Evolutionary conservation across 2,888 invertebrate genomes (phyloP).

Genomic region (Marasmarcha lunaedactyla): DNA sequence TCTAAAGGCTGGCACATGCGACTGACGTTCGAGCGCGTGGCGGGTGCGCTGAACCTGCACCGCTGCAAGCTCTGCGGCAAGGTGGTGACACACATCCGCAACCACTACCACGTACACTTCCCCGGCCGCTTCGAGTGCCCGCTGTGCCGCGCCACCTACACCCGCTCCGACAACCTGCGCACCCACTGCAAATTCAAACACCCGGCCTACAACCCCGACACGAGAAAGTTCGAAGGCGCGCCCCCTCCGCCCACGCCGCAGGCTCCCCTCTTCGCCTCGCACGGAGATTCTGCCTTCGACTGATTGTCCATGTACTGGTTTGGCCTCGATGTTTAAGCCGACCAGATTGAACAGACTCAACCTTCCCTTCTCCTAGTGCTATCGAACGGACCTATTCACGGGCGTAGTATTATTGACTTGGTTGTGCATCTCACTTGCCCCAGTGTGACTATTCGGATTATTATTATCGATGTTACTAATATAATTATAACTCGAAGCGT

Average conservation of each 20-base stretch:
- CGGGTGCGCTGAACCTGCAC: slow-evolving; percentile 93
- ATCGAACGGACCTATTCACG: slow-evolving; percentile 55
- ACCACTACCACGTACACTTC: slow-evolving; percentile 95
- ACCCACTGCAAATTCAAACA: slow-evolving; percentile 95
- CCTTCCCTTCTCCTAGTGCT: slow-evolving; percentile 64
- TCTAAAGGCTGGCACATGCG: slow-evolving; percentile 96
- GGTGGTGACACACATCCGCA: slow-evolving; percentile 94
- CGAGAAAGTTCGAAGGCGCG: slow-evolving; percentile 84
- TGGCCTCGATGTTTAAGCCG: slow-evolving; percentile 41
- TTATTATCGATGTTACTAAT: slow-evolving; percentile 47
- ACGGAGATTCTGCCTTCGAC: slow-evolving; percentile 70
- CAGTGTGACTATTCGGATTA: slow-evolving; percentile 38
- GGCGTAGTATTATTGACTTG: slow-evolving; percentile 61
- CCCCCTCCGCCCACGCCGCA: slow-evolving; percentile 23
- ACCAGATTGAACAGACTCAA: slow-evolving; percentile 32
- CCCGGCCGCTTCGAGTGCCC: slow-evolving; percentile 93
- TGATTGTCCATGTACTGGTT: slow-evolving; percentile 59
- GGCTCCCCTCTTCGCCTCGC: slow-evolving; percentile 64
- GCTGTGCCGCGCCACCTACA: slow-evolving; percentile 90
- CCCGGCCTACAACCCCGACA: slow-evolving; percentile 87
- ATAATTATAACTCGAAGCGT: slow-evolving; percentile 46
- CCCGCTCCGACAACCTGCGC: slow-evolving; percentile 92
- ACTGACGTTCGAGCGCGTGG: slow-evolving; percentile 93
- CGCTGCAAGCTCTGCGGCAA: slow-evolving; percentile 94
- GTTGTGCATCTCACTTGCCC: slow-evolving; percentile 68